A percentile compares a stretch with the other conserved stretches of the same genome.
Evolutionary conservation across 2,888 invertebrate species (phyloP).

Genomic region (Phortica magna): DNA sequence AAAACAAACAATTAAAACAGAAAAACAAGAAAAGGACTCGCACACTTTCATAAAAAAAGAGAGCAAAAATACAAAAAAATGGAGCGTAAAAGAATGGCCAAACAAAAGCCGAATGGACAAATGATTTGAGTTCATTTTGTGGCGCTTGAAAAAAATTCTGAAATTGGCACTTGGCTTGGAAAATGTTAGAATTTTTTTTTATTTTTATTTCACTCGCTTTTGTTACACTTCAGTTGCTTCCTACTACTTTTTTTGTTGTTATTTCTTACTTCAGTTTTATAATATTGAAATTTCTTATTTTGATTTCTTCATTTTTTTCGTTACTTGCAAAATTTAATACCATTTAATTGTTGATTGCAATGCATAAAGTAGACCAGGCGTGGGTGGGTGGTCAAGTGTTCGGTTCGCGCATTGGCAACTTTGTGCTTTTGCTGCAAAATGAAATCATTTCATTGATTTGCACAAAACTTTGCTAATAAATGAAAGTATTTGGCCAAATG

Average conservation of each 20-base stretch:
- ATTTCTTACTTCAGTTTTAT: not conserved
- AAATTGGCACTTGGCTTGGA: constrained; percentile 29
- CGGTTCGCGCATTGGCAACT: not conserved
- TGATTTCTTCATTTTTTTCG: not conserved
- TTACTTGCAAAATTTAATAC: constrained; percentile 42
- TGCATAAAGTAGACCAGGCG: constrained; percentile 1
- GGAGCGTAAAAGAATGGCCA: not conserved
- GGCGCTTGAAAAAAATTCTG: constrained; percentile 34
- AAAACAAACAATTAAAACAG: not conserved
- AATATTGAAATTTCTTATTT: not conserved
- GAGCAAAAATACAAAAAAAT: not conserved
- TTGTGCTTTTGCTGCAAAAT: not conserved
- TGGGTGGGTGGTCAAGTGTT: not conserved
- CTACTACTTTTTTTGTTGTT: constrained; percentile 29
- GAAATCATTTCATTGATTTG: constrained; percentile 30
- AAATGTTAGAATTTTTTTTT: constrained; percentile 42
- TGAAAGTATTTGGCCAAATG: constrained; percentile 25
- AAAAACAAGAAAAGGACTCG: not conserved
- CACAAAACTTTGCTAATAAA: constrained; percentile 33
- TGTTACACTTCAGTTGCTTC: not conserved
- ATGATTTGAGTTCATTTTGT: not conserved
- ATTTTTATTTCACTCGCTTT: constrained; percentile 2
- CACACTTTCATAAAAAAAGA: not conserved
- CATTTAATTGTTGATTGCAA: constrained; percentile 42
- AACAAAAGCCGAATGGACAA: not conserved